Conservation (phyloP, 2,113 vertebrate genomes). For the Carettochelys insculpta region DNA sequence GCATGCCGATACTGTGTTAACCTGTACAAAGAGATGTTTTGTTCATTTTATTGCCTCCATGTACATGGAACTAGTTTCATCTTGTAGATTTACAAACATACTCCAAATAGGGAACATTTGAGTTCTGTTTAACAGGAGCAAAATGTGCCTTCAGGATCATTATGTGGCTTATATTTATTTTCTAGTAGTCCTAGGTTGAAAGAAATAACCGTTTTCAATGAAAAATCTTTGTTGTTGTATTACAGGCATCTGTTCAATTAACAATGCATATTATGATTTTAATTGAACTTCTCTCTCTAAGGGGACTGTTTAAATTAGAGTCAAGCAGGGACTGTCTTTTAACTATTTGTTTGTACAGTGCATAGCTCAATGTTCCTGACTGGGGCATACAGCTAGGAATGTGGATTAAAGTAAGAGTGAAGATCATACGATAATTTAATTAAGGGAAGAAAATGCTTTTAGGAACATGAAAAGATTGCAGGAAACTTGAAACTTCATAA, state of each 20-base stretch:
- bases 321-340: neutral
- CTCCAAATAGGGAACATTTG: neutral
- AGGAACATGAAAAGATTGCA: neutral
- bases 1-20: constrained; percentile 30
- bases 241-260: neutral
- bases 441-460: neutral
- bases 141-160: neutral
- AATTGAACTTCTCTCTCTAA: neutral
- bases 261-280: neutral
- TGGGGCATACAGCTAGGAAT: neutral
- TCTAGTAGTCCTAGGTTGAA: accelerated
- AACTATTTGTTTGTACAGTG: neutral
- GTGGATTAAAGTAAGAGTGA: neutral
- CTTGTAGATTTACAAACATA: neutral
- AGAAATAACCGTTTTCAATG: neutral
- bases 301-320: neutral
- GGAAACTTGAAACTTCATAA: neutral
- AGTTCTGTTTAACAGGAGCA: neutral
- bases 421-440: neutral
- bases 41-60: neutral
- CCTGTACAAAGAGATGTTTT: constrained; percentile 1
- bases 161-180: neutral
- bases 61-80: too few relatives aligned
- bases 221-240: neutral
- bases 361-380: neutral